These are phyloP conservation scores for Sibirionetta formosa DNA, from an alignment of 2,797 vertebrate species.

Conservation along the genomic window DNA sequence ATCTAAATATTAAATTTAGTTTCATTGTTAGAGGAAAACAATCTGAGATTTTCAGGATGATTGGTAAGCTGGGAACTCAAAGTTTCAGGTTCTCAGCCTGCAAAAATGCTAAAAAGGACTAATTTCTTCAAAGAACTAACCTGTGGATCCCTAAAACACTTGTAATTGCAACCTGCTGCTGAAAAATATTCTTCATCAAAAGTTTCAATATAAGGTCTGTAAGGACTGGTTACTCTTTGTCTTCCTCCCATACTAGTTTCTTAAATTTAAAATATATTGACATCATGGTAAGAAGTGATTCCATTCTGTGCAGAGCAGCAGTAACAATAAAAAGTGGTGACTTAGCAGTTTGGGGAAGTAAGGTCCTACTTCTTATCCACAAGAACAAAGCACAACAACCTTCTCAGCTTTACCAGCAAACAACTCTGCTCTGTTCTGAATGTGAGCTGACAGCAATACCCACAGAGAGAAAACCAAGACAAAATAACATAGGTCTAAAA, in stretches of 20 bases:
- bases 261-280: neutral
- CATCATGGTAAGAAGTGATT: neutral
- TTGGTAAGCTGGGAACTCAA: neutral
- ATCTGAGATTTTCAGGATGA: neutral
- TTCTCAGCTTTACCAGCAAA: neutral
- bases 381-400: neutral
- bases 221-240: neutral
- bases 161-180: neutral
- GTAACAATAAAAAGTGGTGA: neutral
- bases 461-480: neutral
- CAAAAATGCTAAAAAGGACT: neutral
- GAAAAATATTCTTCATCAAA: neutral
- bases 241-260: neutral
- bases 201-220: neutral
- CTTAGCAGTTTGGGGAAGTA: neutral
- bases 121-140: neutral
- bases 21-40: neutral
- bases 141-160: neutral
- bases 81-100: neutral
- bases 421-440: neutral
- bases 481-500: neutral
- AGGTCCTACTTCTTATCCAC: neutral
- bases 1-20: neutral
- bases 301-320: neutral
- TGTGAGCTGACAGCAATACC: neutral